Conservation (phyloP, 2,797 vertebrate species). For the Austrolebias charrua region DNA sequence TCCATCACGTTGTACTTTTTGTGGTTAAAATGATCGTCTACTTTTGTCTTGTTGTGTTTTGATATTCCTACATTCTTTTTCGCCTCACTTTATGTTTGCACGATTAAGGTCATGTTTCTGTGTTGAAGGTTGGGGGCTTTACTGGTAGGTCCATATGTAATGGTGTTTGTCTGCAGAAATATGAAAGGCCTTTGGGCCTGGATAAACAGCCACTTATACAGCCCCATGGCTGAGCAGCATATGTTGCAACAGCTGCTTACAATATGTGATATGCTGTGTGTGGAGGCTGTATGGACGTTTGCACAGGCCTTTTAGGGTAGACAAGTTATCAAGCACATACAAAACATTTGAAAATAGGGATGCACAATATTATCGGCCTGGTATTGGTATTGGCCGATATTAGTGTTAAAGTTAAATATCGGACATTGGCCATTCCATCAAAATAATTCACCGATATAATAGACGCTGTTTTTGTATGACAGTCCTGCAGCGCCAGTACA, state of each 20-base stretch:
- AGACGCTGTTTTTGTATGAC: too few species aligned
- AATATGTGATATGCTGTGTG: conserved; percentile 51
- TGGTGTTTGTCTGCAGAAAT: conserved; percentile 71
- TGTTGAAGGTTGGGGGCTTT: conserved; percentile 68
- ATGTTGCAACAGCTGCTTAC: conserved; percentile 81
- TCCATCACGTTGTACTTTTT: conserved; percentile 29
- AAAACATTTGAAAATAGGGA: not conserved
- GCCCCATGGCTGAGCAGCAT: conserved; percentile 69
- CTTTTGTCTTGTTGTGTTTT: conserved; percentile 68
- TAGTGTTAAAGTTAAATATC: too few species aligned
- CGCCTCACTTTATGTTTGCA: conserved; percentile 54
- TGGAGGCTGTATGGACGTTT: conserved; percentile 54
- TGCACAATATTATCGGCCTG: too few species aligned
- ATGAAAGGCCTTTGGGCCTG: conserved; percentile 75
- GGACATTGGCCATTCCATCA: too few species aligned
- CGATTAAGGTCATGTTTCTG: conserved; percentile 75
- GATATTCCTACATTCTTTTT: conserved; percentile 63
- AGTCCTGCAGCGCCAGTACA: too few species aligned
- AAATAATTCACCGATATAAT: too few species aligned
- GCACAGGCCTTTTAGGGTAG: conserved; percentile 38
- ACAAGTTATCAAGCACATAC: conserved; percentile 22
- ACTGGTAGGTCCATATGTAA: conserved; percentile 69
- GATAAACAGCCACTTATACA: conserved; percentile 75
- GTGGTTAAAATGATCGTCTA: conserved; percentile 52
- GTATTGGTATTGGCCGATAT: too few species aligned